These are phyloP conservation scores for Anas bahamensis DNA, from an alignment of 2,797 vertebrate species.

Conservation along the genomic window DNA sequence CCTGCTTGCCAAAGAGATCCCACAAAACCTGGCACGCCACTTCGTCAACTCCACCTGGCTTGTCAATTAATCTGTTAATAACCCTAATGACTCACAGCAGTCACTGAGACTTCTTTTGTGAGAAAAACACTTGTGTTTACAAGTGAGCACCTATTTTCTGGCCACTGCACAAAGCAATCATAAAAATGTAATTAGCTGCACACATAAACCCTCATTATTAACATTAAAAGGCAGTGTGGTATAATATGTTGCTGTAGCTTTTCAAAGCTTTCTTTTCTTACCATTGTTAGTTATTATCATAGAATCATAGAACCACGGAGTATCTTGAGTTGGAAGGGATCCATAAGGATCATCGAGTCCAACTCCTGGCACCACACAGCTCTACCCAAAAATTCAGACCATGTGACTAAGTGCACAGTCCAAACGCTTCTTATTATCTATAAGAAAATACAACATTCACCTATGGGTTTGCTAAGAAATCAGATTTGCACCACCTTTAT, in stretches of 20 bases:
- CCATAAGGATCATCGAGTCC: too few relatives aligned
- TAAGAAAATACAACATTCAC: background rate
- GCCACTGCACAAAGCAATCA: background rate
- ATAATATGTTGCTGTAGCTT: background rate
- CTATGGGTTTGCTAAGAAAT: background rate
- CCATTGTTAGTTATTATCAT: background rate
- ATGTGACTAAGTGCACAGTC: too few relatives aligned
- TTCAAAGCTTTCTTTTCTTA: background rate
- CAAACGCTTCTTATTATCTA: background rate
- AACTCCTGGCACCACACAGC: too few relatives aligned
- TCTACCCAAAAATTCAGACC: too few relatives aligned
- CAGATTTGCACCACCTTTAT: background rate
- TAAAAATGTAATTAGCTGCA: background rate
- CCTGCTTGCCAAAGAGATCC: background rate
- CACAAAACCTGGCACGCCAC: fast-evolving
- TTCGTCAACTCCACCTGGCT: background rate
- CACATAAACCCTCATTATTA: background rate
- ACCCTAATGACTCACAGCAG: background rate
- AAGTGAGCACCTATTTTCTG: background rate
- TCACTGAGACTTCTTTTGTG: background rate
- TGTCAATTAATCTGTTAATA: background rate
- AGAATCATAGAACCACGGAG: too few relatives aligned
- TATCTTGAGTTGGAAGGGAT: too few relatives aligned
- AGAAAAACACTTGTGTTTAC: background rate
- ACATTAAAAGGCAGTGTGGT: background rate